phyloP scores from a whole-genome alignment of 2,113 vertebrate genomes.

The Pongo pygmaeus region DNA sequence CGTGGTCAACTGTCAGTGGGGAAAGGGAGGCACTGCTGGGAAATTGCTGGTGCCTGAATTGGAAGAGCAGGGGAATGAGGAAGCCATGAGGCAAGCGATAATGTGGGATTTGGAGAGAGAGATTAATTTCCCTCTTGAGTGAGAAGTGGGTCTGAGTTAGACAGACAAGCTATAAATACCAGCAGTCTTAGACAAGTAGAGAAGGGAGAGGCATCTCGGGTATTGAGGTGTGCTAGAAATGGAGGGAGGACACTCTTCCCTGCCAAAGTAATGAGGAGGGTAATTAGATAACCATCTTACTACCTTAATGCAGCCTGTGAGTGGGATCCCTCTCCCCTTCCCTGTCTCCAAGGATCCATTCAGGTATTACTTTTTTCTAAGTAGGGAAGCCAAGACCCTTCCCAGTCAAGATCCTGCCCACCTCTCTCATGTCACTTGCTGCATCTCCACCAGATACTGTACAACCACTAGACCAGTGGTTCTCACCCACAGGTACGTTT shows the following conservation, averaged over 20 bases:
- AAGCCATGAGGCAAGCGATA: slow-evolving; percentile 40
- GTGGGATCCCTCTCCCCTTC: not conserved
- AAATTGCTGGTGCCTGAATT: slow-evolving; percentile 70
- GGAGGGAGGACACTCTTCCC: slow-evolving; percentile 78
- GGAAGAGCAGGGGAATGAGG: slow-evolving; percentile 51
- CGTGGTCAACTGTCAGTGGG: slow-evolving; percentile 74
- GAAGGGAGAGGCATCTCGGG: slow-evolving; percentile 84
- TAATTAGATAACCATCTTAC: slow-evolving; percentile 43
- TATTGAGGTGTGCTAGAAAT: slow-evolving; percentile 85
- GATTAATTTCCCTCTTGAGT: slow-evolving; percentile 80
- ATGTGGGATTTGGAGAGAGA: slow-evolving; percentile 59
- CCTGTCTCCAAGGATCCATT: not conserved
- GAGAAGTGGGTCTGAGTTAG: slow-evolving; percentile 83
- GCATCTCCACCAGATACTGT: not conserved
- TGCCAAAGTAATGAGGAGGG: slow-evolving; percentile 82
- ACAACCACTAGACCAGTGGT: not conserved
- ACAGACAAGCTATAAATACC: slow-evolving; percentile 89
- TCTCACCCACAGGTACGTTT: not conserved
- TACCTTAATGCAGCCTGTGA: not conserved
- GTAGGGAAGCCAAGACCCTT: not conserved
- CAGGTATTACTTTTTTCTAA: not conserved
- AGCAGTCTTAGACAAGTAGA: slow-evolving; percentile 82
- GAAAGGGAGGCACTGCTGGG: slow-evolving; percentile 75
- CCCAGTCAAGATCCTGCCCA: not conserved
- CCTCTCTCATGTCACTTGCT: not conserved